Base-by-base conservation (phyloP, 2,797 vertebrate species). In the Basileuterus tristriatus region DNA sequence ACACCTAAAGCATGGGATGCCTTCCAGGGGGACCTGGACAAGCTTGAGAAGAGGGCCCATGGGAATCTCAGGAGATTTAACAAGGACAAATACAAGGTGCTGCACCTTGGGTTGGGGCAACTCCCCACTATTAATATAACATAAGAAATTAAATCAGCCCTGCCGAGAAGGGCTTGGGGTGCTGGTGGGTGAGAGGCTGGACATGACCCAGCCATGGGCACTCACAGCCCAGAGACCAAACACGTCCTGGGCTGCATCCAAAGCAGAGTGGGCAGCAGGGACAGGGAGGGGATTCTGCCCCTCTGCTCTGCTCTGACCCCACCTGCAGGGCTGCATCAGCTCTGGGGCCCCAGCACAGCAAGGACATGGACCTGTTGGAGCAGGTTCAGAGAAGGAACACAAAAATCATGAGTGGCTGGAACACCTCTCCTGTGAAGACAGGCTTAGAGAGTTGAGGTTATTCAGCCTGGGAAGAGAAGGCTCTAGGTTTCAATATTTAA, bases 131-230 rank as follows among this genome's bases (percentile, higher is more conserved):
- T 63, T 22, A 26, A 26, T 30, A 16, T 8, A 68, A 20, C 26
- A 43, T 9, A 29, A 20, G 27, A 58, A 64, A 50, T 44, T 11
- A 70, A 5, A 50, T 9, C 20, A 76, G 29, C 14, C 4, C 5
- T 63, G 16, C 14, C 0, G 0, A 21, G 50, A 39, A 83, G 7
- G 17, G 0, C 2, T 46, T 70, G 9, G 29, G 9, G 0, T 70
- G 13, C 37, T 11, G 32, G 11, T 47, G 44, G 12, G 0, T 70
- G 43, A 58, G 37, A 11, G 43, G 37, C 21, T 64, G 44, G n/a
- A 12, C n/a, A 16, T 46, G 64, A 23, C 10, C 26, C 72, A 58
- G 24, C 29, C 2, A 20, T 32, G 37, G 1, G 44, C n/a, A 13
- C 24, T 77, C 8, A 0, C 60, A 65, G 44, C 20, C 29, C n/a